Evolutionary conservation across 2,888 invertebrate genomes (phyloP).

Genomic region (Prenolepis imparis): DNA sequence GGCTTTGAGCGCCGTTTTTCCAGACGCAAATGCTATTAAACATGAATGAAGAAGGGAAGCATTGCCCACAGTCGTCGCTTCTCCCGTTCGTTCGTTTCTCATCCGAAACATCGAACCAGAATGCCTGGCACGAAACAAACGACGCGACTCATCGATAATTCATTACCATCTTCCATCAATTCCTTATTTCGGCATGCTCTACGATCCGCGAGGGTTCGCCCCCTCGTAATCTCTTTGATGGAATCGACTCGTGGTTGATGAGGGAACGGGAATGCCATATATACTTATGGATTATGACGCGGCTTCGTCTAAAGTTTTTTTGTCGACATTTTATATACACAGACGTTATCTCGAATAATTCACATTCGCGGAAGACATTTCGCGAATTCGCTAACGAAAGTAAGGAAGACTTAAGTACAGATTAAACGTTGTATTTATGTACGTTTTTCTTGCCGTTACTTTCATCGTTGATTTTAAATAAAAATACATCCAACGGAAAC

Average conservation of each 20-base stretch:
- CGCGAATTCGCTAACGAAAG: not conserved
- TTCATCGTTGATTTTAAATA: not conserved
- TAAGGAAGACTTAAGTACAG: constrained; percentile 9
- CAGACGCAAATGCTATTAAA: constrained; percentile 47
- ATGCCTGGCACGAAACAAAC: constrained; percentile 41
- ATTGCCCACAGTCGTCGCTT: constrained; percentile 1
- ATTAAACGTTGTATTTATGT: not conserved
- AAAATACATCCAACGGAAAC: not conserved
- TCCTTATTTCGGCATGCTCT: constrained; percentile 54
- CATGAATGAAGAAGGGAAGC: constrained; percentile 42
- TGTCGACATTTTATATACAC: not conserved
- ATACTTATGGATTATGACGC: constrained; percentile 26
- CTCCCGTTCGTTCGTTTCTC: constrained; percentile 39
- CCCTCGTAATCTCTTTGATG: constrained; percentile 60
- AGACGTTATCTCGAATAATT: not conserved
- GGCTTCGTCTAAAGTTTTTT: constrained; percentile 1
- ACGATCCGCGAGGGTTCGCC: constrained; percentile 47
- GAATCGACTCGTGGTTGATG: constrained; percentile 56
- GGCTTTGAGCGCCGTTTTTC: constrained; percentile 45
- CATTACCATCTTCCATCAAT: constrained; percentile 62
- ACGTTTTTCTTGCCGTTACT: not conserved
- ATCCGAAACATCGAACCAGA: constrained; percentile 19
- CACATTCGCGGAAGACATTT: not conserved
- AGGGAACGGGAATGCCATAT: constrained; percentile 17
- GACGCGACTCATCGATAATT: constrained; percentile 67